Conservation (phyloP, 35 echinoderm and acorn worm species). For the Ophioderma brevispina region DNA sequence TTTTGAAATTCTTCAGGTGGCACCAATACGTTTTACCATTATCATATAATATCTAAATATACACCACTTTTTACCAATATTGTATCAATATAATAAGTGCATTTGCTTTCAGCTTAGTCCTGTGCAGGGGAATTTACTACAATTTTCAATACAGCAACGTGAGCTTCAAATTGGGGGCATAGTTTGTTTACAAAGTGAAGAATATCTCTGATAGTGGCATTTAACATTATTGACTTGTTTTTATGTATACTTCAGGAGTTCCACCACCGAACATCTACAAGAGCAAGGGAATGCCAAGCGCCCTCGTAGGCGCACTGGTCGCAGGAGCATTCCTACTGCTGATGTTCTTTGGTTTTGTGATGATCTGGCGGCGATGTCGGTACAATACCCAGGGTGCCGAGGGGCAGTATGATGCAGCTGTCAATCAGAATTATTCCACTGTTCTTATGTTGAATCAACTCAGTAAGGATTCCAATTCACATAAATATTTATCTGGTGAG, state of each 20-base stretch:
- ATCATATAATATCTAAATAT: too few species aligned
- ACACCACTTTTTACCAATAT: too few species aligned
- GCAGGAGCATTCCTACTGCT: slow-evolving; percentile 52
- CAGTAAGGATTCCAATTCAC: slow-evolving; percentile 58
- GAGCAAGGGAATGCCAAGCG: slow-evolving; percentile 33
- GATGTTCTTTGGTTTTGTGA: slow-evolving; percentile 55
- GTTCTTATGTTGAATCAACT: slow-evolving; percentile 87
- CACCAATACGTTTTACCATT: too few species aligned
- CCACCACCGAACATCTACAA: background rate
- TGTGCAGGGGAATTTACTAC: too few species aligned
- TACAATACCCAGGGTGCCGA: slow-evolving; percentile 16
- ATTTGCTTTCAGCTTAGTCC: too few species aligned
- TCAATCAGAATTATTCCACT: slow-evolving; percentile 58
- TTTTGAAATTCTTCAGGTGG: too few species aligned
- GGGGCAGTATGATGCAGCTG: background rate
- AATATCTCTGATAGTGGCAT: too few species aligned
- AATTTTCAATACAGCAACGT: too few species aligned
- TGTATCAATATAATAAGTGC: too few species aligned
- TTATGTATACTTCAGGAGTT: background rate
- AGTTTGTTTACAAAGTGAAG: too few species aligned
- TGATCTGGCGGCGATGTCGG: slow-evolving; percentile 58
- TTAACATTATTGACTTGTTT: too few species aligned
- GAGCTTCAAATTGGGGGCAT: too few species aligned
- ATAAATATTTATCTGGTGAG: slow-evolving; percentile 79
- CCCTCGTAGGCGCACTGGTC: slow-evolving; percentile 70